These are phyloP conservation scores for Zosterops lateralis DNA, from an alignment of 2,113 vertebrate species.

Conservation along the genomic window DNA sequence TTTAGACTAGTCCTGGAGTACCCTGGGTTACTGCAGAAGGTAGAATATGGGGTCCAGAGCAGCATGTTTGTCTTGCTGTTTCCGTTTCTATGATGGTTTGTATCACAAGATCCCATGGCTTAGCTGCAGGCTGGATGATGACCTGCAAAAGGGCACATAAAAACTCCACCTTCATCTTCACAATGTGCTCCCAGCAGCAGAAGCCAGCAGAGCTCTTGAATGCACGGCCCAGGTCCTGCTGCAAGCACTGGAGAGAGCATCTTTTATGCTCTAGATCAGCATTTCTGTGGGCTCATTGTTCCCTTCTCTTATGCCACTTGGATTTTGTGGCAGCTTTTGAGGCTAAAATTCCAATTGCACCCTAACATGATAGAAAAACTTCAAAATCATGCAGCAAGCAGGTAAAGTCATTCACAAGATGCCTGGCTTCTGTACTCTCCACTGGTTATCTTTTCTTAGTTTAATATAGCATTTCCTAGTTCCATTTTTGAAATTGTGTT, in stretches of 20 bases:
- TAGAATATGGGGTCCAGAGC: background rate
- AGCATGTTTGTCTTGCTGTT: background rate
- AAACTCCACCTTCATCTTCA: background rate
- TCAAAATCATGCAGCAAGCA: background rate
- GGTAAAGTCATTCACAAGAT: background rate
- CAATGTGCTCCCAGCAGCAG: background rate
- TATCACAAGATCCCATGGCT: background rate
- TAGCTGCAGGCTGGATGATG: background rate
- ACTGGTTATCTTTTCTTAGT: background rate
- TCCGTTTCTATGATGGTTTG: background rate
- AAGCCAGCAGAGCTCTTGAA: background rate
- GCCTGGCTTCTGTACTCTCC: background rate
- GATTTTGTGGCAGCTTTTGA: background rate
- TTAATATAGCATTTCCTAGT: background rate
- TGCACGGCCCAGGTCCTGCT: accelerated
- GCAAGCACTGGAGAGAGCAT: background rate
- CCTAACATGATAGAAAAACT: background rate
- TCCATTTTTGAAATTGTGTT: background rate
- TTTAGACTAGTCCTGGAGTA: background rate
- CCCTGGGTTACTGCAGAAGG: background rate
- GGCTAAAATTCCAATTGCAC: background rate
- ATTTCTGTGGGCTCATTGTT: background rate
- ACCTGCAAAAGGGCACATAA: background rate
- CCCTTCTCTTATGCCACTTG: background rate
- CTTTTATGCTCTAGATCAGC: background rate